Evolutionary conservation across 1,140 invertebrate genomes (phyloP), one percentile per base, ranked within the genome.

Genomic region (Drosophila sturtevanti): DNA sequence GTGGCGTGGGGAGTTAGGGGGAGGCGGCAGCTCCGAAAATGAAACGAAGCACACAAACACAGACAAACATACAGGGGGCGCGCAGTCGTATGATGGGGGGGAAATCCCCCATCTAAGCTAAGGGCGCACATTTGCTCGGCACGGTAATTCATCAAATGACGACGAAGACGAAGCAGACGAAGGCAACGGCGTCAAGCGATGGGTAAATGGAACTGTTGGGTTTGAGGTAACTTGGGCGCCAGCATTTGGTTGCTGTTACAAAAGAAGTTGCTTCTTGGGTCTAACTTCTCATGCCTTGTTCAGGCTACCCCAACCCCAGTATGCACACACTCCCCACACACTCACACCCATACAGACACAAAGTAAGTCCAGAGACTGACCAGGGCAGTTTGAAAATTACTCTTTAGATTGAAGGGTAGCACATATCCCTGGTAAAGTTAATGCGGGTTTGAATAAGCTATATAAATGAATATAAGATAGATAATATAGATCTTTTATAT

Each of bases 61-160:
- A 62, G 27, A 31, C 27, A 31, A 31, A 4, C 48, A 51, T 0
- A 48, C 16, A 48, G 16, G 12, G 34, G 37, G 10, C 16, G n/a
- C n/a, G 41, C 12, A 48, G 41, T 1, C 3, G 10, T 35, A 21
- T 10, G 41, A 16, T 10, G 16, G 9, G 10, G 38, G 4, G 41
- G 16, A n/a, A 48, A 10, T 48, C 18, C 48, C 21, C 72, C 54
- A 21, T 51, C 44, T 67, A 56, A 37, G 35, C 58, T 68, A 77
- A 87, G 79, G 80, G 84, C 77, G 77, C 84, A 84, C 79, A 87
- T 80, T 82, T 84, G 79, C 69, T 74, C 84, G 72, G 80, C 85
- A 80, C 84, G 80, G 84, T 89, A 89, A 89, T 89, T 89, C 84
- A 89, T 89, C 84, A 89, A 89, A 89, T 84, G 85, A 80, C 84